Evolutionary conservation across 2,888 invertebrate species (phyloP).

Genomic region (Nineta flava): DNA sequence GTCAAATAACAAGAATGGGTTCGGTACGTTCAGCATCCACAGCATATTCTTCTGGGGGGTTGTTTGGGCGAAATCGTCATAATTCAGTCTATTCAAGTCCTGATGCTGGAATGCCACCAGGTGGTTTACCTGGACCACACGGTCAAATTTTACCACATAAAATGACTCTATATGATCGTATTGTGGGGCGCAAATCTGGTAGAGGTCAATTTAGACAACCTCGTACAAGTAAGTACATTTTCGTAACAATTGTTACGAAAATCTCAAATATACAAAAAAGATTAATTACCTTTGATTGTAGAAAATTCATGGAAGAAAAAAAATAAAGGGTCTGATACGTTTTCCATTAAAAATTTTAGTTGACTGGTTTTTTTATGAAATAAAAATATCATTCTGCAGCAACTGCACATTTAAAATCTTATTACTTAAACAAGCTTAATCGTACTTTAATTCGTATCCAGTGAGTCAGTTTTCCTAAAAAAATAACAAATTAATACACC

Average conservation of each 20-base stretch:
- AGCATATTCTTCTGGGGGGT: constrained; percentile 63
- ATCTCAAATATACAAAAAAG: neutral
- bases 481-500: too few species aligned
- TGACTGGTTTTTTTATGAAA: too few species aligned
- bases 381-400: too few species aligned
- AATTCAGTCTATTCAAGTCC: constrained; percentile 53
- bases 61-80: constrained; percentile 61
- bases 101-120: constrained; percentile 24
- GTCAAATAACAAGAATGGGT: constrained; percentile 74
- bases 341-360: too few species aligned
- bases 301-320: too few species aligned
- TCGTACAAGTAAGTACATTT: constrained; percentile 1
- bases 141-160: constrained; percentile 37
- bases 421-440: too few species aligned
- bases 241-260: neutral
- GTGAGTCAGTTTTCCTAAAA: too few species aligned
- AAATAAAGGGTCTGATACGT: too few species aligned
- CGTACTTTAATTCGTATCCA: too few species aligned
- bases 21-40: constrained; percentile 74
- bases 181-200: constrained; percentile 68
- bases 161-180: constrained; percentile 68
- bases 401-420: too few species aligned
- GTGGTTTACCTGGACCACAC: constrained; percentile 35
- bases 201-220: neutral
- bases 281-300: neutral